Evolutionary conservation across 2,797 vertebrate species (phyloP).

Genomic region (Erethizon dorsatum): DNA sequence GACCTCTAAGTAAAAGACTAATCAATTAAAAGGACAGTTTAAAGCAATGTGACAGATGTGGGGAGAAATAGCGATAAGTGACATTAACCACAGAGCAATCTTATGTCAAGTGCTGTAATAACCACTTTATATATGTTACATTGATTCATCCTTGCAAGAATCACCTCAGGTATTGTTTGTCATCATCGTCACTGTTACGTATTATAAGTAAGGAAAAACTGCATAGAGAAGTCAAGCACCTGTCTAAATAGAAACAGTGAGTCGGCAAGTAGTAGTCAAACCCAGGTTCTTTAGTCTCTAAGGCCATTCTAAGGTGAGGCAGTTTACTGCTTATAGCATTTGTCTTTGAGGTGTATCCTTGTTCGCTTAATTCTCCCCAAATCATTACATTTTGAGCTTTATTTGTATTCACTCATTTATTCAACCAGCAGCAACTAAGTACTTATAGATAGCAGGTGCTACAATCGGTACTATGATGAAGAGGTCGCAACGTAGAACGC

Average conservation of each 20-base stretch:
- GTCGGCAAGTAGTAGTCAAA: background rate
- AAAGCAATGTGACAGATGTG: background rate
- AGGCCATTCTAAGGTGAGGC: background rate
- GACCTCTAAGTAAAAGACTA: background rate
- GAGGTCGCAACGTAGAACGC: background rate
- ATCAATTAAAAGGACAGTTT: constrained; percentile 38
- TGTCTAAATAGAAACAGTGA: background rate
- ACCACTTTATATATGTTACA: background rate
- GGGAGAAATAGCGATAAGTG: background rate
- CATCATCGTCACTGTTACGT: too few relatives aligned
- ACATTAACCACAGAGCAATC: background rate
- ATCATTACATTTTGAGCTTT: background rate
- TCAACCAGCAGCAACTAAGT: background rate
- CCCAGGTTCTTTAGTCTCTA: background rate
- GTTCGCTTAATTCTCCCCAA: background rate
- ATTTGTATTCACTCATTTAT: background rate
- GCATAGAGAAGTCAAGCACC: background rate
- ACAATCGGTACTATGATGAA: background rate
- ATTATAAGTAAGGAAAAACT: background rate
- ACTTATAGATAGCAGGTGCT: background rate
- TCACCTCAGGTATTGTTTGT: background rate
- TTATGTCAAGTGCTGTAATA: background rate
- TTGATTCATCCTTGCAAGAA: background rate
- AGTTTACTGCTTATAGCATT: background rate
- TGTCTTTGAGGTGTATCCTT: background rate